These are phyloP conservation scores for Amphiprion ocellaris DNA, from an alignment of 2,113 vertebrate species.

Conservation along the genomic window DNA sequence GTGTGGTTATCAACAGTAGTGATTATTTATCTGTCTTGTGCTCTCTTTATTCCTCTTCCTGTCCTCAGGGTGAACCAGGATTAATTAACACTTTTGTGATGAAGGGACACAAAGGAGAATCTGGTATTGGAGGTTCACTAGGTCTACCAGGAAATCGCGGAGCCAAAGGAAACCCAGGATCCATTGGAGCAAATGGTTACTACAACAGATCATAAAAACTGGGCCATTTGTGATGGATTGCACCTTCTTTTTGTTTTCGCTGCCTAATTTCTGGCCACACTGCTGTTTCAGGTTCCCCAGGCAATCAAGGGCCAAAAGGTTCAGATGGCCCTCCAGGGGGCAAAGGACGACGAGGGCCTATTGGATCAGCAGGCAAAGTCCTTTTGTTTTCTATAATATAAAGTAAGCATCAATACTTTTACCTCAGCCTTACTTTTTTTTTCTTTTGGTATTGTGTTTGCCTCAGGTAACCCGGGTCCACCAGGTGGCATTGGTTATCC, in stretches of 20 bases:
- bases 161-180: constrained; percentile 65
- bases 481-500: constrained; percentile 80
- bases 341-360: constrained; percentile 60
- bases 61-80: constrained; percentile 69
- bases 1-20: not conserved
- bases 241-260: not conserved
- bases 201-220: not conserved
- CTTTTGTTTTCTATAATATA: not conserved
- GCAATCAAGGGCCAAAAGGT: constrained; percentile 59
- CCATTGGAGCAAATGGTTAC: constrained; percentile 61
- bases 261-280: not conserved
- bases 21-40: not conserved
- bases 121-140: constrained; percentile 41
- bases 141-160: constrained; percentile 58
- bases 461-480: constrained; percentile 81
- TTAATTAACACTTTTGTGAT: accelerated
- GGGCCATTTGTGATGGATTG: not conserved
- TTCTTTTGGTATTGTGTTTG: not conserved
- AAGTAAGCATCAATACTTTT: not conserved
- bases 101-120: constrained; percentile 72
- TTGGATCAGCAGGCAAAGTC: constrained; percentile 62
- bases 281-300: constrained; percentile 63
- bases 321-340: constrained; percentile 58
- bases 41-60: not conserved
- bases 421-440: not conserved